Evolutionary conservation across 2,888 invertebrate genomes (phyloP), one percentile per base, ranked within the genome.

Genomic region (Coremacera marginata): DNA sequence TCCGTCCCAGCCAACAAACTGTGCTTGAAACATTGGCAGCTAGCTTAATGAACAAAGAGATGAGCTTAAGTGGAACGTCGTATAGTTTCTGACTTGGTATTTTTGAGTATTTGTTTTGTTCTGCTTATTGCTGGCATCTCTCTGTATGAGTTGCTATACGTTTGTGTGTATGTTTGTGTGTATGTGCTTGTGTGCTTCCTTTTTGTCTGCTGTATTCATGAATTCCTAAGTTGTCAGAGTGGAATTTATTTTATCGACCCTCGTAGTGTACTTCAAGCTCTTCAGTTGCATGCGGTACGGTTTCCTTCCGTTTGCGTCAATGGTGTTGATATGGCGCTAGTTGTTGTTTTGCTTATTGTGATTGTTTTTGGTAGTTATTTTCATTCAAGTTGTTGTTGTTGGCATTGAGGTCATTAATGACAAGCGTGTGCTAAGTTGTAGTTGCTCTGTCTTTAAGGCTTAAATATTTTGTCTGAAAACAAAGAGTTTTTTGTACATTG

Each of bases 241-340:
- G 27, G 60, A 60, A 60, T 60, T 27, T 27, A 60, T 27, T 60
- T 60, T 60, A 60, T 60, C 60, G 60, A 60, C 60, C 60, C 14
- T 22, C 57, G n/a, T 65, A 65, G 31, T 65, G 22, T 67, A 22
- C 67, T 67, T 67, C 16, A 19, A 31, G 19, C 34, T 16, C 37
- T 67, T 37, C 22, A 67, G 34, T 22, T 65, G 31, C n/a, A 22
- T 68, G 51, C n/a, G 51, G 19, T 65, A 34, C 65, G 37, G 65
- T 16, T 19, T 65, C 34, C 37, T 37, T 37, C 34, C 37, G n/a
- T 31, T 37, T 44, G 11, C 1, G 44, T 44, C 44, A 44, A 44
- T 44, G 44, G 11, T 44, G 44, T 8, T 22, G 60, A 25, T 60
- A 22, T 60, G 60, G 27, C 60, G 27, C 5, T 60, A 60, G 60